These are phyloP conservation scores for Dasyprocta punctata DNA, from an alignment of 2,113 vertebrate species.

Conservation along the genomic window DNA sequence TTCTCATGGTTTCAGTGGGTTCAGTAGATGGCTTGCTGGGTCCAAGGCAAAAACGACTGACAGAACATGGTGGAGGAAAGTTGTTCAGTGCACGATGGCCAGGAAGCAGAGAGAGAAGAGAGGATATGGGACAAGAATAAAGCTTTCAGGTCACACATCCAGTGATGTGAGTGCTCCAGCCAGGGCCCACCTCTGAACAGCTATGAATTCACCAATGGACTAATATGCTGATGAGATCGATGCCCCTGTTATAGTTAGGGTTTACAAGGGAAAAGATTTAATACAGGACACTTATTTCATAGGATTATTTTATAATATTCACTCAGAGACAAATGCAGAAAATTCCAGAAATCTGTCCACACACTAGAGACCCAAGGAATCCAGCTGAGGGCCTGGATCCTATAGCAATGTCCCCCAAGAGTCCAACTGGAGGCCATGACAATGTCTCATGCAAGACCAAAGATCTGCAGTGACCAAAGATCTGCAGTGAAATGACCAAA, in stretches of 20 bases:
- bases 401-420: not conserved
- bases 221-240: not conserved
- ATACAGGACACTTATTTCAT: no score
- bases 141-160: not conserved
- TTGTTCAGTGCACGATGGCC: not conserved
- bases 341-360: no score
- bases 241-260: not conserved
- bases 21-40: not conserved
- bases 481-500: not conserved
- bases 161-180: not conserved
- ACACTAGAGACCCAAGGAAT: no score
- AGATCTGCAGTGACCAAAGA: not conserved
- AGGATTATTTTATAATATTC: no score
- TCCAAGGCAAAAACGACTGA: not conserved
- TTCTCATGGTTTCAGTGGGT: not conserved
- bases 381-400: not conserved
- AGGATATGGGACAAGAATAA: not conserved
- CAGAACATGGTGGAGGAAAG: not conserved
- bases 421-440: not conserved
- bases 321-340: no score
- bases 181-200: not conserved
- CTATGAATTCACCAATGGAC: not conserved
- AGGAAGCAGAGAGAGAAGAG: not conserved
- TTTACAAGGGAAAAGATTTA: no score
- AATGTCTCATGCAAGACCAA: not conserved